Conservation (phyloP, 2,888 invertebrate genomes). For the Luperina testacea region DNA sequence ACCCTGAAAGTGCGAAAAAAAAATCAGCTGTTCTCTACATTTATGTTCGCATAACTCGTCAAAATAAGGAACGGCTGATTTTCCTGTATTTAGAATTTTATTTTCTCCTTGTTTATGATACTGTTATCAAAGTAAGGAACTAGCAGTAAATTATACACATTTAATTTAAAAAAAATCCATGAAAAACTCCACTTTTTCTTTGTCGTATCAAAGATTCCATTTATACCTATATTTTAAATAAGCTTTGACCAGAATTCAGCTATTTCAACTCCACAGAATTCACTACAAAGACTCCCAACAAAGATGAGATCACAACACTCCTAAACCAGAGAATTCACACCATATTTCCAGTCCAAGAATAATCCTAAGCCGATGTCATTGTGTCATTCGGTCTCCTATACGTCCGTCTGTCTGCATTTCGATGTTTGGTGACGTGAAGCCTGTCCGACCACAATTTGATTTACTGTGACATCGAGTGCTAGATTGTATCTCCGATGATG, state of each 20-base stretch:
- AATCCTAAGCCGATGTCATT: conserved; percentile 43
- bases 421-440: conserved; percentile 64
- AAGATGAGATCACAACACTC: background rate
- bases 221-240: background rate
- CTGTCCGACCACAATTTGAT: conserved; percentile 74
- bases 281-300: background rate
- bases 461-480: conserved; percentile 66
- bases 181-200: too few relatives aligned
- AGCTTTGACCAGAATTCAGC: background rate
- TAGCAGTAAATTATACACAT: background rate
- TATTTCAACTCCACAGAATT: background rate
- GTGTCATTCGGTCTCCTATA: conserved; percentile 67
- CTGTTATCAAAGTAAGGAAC: background rate
- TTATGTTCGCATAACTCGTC: too few relatives aligned
- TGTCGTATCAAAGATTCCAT: background rate
- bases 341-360: conserved; percentile 30
- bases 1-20: too few relatives aligned
- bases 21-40: too few relatives aligned
- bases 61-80: too few relatives aligned
- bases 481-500: conserved; percentile 62
- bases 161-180: background rate
- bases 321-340: background rate
- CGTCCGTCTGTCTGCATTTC: conserved; percentile 71
- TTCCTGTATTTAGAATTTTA: background rate
- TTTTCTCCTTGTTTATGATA: background rate